phyloP scores from a whole-genome alignment of 2,113 vertebrate species.

The Paraplagusia blochii region DNA sequence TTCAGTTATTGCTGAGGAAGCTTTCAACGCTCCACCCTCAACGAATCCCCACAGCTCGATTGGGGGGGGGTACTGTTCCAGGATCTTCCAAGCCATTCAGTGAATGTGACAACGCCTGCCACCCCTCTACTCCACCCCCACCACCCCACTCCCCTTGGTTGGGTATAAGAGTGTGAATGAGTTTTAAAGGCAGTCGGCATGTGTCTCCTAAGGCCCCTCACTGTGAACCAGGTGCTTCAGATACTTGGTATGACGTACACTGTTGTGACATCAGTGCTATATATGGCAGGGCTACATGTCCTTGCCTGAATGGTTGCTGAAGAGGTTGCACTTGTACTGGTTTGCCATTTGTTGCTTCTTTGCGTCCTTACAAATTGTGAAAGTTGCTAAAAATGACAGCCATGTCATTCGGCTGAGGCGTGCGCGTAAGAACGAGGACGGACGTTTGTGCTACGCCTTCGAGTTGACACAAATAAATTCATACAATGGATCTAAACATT shows the following conservation, averaged over 20 bases:
- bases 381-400: too few species aligned
- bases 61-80: not conserved
- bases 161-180: not conserved
- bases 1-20: constrained; percentile 60
- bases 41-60: not conserved
- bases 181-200: not conserved
- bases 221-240: constrained; percentile 43
- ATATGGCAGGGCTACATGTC: constrained; percentile 24
- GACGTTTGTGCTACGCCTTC: too few species aligned
- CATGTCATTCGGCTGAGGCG: too few species aligned
- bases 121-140: not conserved
- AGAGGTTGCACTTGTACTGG: not conserved
- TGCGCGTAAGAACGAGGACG: too few species aligned
- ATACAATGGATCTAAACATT: too few species aligned
- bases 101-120: constrained; percentile 13
- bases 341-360: not conserved
- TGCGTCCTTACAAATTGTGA: too few species aligned
- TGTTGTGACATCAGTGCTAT: constrained; percentile 46
- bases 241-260: constrained; percentile 30
- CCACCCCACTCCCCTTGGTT: not conserved
- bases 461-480: too few species aligned
- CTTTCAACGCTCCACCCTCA: constrained; percentile 1
- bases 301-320: constrained; percentile 23
- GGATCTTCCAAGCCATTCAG: constrained; percentile 40
- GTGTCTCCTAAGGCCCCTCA: constrained; percentile 24